These are phyloP conservation scores for Amiota mariae DNA, from an alignment of 2,888 invertebrate genomes.

Conservation along the genomic window DNA sequence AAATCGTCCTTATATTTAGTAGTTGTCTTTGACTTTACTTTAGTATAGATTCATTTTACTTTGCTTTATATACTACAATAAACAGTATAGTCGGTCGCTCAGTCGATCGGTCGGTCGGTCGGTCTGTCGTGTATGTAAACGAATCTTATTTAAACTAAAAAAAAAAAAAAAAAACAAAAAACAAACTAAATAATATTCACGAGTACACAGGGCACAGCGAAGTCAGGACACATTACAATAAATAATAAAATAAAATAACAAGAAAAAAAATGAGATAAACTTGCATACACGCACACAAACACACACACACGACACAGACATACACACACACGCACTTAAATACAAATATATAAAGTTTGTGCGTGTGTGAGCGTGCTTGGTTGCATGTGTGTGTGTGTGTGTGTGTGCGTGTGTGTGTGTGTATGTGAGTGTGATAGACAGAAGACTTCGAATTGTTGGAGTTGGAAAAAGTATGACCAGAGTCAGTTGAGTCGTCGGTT, in stretches of 20 bases:
- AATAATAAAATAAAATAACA: not conserved
- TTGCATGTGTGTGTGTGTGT: too few relatives aligned
- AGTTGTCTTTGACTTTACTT: too few relatives aligned
- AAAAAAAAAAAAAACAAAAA: not conserved
- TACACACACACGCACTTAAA: too few relatives aligned
- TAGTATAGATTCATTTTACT: slow-evolving; percentile 25
- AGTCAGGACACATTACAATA: not conserved
- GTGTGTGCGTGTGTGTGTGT: too few relatives aligned
- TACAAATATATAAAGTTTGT: too few relatives aligned
- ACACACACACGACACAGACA: too few relatives aligned
- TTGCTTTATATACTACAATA: slow-evolving; percentile 39
- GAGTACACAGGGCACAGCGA: not conserved
- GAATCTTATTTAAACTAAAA: not conserved
- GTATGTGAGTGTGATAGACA: too few relatives aligned
- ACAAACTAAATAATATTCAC: not conserved
- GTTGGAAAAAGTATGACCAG: too few relatives aligned
- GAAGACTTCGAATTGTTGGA: too few relatives aligned
- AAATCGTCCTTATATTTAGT: slow-evolving; percentile 29
- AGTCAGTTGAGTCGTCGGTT: too few relatives aligned
- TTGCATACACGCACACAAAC: too few relatives aligned
- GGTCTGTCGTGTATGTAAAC: not conserved
- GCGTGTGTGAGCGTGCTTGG: too few relatives aligned
- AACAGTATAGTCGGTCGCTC: not conserved
- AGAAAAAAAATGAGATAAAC: not conserved
- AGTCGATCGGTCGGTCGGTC: not conserved